These are phyloP conservation scores for Maniola hyperantus DNA, from an alignment of 2,888 invertebrate species.

Conservation along the genomic window DNA sequence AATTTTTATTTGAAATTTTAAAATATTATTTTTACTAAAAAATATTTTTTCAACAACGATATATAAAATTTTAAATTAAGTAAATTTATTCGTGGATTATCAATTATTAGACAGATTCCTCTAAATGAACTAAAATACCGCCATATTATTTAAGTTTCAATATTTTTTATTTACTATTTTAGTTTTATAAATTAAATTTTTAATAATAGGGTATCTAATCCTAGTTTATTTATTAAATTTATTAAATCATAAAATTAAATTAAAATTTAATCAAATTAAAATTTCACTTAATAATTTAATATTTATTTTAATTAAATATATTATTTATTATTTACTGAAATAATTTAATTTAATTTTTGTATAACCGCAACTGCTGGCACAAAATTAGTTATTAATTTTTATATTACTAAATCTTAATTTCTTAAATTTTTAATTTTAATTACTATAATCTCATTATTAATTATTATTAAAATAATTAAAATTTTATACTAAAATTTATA, in stretches of 20 bases:
- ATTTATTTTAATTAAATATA: slow-evolving; percentile 56
- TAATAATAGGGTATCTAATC: slow-evolving; percentile 88
- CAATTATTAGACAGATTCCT: slow-evolving; percentile 87
- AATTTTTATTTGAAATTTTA: slow-evolving; percentile 65
- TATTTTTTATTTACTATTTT: slow-evolving; percentile 82
- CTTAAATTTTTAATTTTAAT: slow-evolving; percentile 65
- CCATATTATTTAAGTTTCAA: slow-evolving; percentile 87
- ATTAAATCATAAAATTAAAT: slow-evolving; percentile 60
- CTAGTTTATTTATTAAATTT: slow-evolving; percentile 84
- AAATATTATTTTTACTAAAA: slow-evolving; percentile 70
- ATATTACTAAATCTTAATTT: slow-evolving; percentile 84
- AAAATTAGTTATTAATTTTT: slow-evolving; percentile 83
- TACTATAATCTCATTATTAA: slow-evolving; percentile 37
- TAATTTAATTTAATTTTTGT: slow-evolving; percentile 83
- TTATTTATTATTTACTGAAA: slow-evolving; percentile 50
- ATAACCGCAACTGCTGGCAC: slow-evolving; percentile 88
- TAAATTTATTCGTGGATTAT: slow-evolving; percentile 84
- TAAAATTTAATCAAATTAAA: slow-evolving; percentile 76
- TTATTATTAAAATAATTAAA: slow-evolving; percentile 62
- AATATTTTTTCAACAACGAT: slow-evolving; percentile 77
- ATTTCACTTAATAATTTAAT: slow-evolving; percentile 82
- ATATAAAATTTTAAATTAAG: slow-evolving; percentile 75
- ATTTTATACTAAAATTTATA: slow-evolving; percentile 73
- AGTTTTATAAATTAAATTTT: slow-evolving; percentile 73
- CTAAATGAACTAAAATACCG: slow-evolving; percentile 85